These are phyloP conservation scores for Xenopus laevis DNA, from an alignment of 2,113 vertebrate species.

Conservation along the genomic window DNA sequence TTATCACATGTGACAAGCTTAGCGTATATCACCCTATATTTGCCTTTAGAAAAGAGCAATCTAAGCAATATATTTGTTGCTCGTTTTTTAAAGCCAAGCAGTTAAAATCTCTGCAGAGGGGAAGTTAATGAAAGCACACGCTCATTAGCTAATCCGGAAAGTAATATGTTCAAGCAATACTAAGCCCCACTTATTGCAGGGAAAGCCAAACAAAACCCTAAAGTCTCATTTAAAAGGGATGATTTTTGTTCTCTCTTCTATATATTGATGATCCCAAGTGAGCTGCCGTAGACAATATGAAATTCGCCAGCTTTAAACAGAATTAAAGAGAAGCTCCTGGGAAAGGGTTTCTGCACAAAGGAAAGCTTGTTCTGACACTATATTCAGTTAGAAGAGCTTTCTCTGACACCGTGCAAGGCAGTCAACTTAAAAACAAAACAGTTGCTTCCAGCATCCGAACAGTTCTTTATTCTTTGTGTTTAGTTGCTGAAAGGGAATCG, in stretches of 20 bases:
- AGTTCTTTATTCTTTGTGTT: too few species aligned
- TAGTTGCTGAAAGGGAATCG: too few species aligned
- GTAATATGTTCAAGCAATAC: slow-evolving; percentile 3
- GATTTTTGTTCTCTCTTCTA: background rate
- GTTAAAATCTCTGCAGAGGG: background rate
- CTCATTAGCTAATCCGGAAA: slow-evolving; percentile 21
- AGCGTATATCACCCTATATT: too few species aligned
- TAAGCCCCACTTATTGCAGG: slow-evolving; percentile 1
- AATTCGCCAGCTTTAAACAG: background rate
- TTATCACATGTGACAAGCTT: too few species aligned
- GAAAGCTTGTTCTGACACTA: background rate
- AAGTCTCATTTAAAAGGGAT: slow-evolving; percentile 15
- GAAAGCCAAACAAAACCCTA: background rate
- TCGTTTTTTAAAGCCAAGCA: too few species aligned
- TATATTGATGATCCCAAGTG: background rate
- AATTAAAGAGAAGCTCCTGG: slow-evolving; percentile 12
- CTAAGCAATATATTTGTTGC: too few species aligned
- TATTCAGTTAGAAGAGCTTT: background rate
- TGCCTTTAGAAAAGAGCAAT: too few species aligned
- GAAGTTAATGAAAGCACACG: background rate
- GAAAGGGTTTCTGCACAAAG: background rate
- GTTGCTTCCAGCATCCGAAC: too few species aligned
- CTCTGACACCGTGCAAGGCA: background rate
- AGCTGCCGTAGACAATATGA: background rate
- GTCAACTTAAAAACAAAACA: background rate